These are phyloP conservation scores for Drosophila albomicans DNA, from an alignment of 1,140 invertebrate genomes.

Conservation along the genomic window DNA sequence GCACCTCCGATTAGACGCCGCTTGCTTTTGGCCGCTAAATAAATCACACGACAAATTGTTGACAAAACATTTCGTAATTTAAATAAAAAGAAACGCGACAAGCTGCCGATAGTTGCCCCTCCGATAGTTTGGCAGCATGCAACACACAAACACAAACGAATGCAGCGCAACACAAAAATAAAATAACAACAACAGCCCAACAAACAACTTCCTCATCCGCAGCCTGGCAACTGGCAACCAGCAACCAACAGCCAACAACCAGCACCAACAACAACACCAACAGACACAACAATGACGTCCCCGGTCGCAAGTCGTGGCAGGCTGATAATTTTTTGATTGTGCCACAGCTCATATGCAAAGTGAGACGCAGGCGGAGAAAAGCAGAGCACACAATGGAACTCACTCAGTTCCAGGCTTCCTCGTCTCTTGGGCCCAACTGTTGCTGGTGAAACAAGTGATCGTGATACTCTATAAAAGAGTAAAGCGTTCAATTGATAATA, in stretches of 20 bases:
- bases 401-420: background rate
- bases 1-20: conserved; percentile 69
- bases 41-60: conserved; percentile 82
- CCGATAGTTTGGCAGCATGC: conserved; percentile 73
- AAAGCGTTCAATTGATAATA: background rate
- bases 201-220: conserved; percentile 75
- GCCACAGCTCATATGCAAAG: conserved; percentile 53
- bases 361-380: conserved; percentile 25
- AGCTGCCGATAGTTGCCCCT: conserved; percentile 64
- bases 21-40: conserved; percentile 42
- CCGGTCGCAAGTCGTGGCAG: background rate
- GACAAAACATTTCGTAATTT: conserved; percentile 84
- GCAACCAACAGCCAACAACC: conserved; percentile 1
- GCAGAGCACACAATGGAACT: conserved; percentile 22
- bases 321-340: conserved; percentile 55
- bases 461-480: background rate
- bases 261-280: background rate
- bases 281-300: conserved; percentile 37
- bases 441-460: background rate
- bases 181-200: conserved; percentile 6
- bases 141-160: conserved; percentile 26
- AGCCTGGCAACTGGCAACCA: conserved; percentile 14
- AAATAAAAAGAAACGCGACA: conserved; percentile 74
- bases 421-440: background rate
- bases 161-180: conserved; percentile 30